These are phyloP conservation scores for Halcyon malimbica DNA, from an alignment of 2,113 vertebrate species.

Conservation along the genomic window DNA sequence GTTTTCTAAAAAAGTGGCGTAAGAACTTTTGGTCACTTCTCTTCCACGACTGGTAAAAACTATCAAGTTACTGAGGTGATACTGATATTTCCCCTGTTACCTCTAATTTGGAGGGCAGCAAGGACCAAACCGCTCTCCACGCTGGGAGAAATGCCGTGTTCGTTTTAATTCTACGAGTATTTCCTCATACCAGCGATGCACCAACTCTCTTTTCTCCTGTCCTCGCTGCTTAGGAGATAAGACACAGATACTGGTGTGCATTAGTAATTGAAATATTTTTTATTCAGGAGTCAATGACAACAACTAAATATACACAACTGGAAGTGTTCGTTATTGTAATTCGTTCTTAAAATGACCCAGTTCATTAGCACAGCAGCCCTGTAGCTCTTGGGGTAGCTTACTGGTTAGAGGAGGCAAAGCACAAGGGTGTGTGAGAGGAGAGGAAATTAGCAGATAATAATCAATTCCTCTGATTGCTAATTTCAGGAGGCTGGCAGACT, in stretches of 20 bases:
- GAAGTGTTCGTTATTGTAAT: background rate
- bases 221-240: background rate
- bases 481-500: background rate
- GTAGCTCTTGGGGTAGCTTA: background rate
- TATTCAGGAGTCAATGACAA: background rate
- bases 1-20: background rate
- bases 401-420: background rate
- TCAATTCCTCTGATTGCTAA: background rate
- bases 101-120: background rate
- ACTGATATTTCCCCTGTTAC: background rate
- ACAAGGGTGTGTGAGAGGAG: background rate
- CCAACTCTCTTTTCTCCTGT: background rate
- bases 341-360: background rate
- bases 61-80: background rate
- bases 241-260: fast-evolving
- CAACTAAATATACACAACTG: background rate
- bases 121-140: background rate
- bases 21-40: background rate
- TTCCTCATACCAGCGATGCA: background rate
- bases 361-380: background rate
- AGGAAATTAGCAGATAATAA: background rate
- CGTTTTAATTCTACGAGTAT: background rate
- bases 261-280: background rate
- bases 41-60: background rate
- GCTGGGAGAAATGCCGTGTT: background rate